Conservation (phyloP, 2,888 invertebrate species). For the Punctoribates punctum region DNA sequence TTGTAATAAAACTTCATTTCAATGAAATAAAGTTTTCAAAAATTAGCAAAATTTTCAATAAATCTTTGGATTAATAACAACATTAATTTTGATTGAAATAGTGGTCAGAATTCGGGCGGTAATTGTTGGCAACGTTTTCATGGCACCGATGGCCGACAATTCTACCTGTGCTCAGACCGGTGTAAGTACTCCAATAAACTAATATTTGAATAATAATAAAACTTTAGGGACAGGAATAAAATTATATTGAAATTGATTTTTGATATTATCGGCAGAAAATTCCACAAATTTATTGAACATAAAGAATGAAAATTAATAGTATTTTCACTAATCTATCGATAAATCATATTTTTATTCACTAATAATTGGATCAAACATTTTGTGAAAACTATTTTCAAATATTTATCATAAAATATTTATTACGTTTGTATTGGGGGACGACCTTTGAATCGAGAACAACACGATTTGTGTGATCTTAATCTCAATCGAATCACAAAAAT, state of each 20-base stretch:
- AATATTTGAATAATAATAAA: background rate
- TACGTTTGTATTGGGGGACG: background rate
- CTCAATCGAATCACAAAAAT: background rate
- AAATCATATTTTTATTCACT: background rate
- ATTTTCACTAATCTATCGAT: no score
- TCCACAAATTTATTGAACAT: no score
- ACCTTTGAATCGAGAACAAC: slow-evolving; percentile 20
- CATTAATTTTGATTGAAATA: background rate
- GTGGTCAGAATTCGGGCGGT: background rate
- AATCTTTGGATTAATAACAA: background rate
- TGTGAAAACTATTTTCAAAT: background rate
- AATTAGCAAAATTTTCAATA: background rate
- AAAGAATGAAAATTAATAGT: no score
- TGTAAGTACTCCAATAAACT: background rate
- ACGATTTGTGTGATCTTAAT: slow-evolving; percentile 19
- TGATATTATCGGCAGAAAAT: no score
- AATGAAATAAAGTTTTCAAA: background rate
- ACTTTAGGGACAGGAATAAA: no score
- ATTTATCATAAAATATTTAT: background rate
- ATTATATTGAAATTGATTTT: no score
- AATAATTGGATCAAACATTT: background rate
- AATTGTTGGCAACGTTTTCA: background rate
- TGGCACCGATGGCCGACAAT: slow-evolving; percentile 7
- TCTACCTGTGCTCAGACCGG: background rate
- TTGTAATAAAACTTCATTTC: no score